Percentiles rank a stretch among this genome's conserved stretches.
phyloP scores from a whole-genome alignment of 2,888 invertebrate species.

The Temnothorax rugatulus region DNA sequence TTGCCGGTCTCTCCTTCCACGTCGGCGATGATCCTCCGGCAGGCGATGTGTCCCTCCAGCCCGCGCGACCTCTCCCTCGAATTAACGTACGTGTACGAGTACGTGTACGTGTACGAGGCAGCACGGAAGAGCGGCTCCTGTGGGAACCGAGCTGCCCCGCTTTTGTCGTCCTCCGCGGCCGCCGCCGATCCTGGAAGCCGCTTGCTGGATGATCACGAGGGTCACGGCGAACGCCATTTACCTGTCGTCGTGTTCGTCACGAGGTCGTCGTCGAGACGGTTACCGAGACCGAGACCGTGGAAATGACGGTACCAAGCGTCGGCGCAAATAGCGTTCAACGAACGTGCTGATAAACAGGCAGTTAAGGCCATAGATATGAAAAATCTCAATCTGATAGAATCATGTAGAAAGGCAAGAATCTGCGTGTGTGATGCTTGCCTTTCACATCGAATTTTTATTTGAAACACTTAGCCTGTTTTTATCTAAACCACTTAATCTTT shows the following conservation, averaged over 20 bases:
- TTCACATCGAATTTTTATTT: neutral
- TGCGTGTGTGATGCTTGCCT: neutral
- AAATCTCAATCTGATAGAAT: neutral
- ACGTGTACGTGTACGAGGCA: slow-evolving; percentile 63
- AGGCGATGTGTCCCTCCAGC: slow-evolving; percentile 57
- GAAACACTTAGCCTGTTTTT: neutral
- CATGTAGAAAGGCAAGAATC: neutral
- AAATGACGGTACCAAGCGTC: slow-evolving; percentile 18
- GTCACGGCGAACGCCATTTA: slow-evolving; percentile 57
- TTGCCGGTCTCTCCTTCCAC: slow-evolving; percentile 62
- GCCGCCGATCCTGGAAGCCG: slow-evolving; percentile 56
- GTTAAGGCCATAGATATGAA: neutral
- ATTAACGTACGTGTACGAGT: slow-evolving; percentile 68
- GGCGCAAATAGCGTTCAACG: neutral
- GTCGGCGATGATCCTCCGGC: slow-evolving; percentile 50
- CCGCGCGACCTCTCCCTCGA: slow-evolving; percentile 72
- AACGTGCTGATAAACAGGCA: neutral
- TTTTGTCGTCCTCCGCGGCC: slow-evolving; percentile 59
- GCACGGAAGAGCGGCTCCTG: slow-evolving; percentile 77
- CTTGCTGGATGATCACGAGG: slow-evolving; percentile 29
- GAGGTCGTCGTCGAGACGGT: slow-evolving; percentile 40
- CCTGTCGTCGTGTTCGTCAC: slow-evolving; percentile 48
- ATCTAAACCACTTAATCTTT: neutral
- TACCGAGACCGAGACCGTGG: slow-evolving; percentile 33
- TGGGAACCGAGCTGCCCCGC: slow-evolving; percentile 68